A percentile compares a stretch with the other conserved stretches of the same genome.
These are phyloP conservation scores for Echinometra lucunter DNA, from an alignment of 53 echinoderm and acorn worm genomes.

Conservation along the genomic window DNA sequence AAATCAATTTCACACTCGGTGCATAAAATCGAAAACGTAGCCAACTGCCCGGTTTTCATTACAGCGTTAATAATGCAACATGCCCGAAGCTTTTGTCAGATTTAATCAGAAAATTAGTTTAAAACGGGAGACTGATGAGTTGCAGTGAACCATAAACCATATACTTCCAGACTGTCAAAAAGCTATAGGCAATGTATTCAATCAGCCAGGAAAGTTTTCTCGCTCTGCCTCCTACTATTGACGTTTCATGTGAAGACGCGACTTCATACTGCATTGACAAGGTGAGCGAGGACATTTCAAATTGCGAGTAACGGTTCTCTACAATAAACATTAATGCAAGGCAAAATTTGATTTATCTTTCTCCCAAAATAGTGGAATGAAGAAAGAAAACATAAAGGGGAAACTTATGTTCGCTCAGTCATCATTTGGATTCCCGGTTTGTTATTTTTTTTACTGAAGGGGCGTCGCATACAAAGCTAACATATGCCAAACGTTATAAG, in stretches of 20 bases:
- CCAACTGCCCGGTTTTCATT: background rate
- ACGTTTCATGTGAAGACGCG: background rate
- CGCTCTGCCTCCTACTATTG: background rate
- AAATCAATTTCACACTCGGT: background rate
- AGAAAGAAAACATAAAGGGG: no score
- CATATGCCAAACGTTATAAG: no score
- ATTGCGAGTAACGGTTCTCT: no score
- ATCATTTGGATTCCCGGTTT: no score
- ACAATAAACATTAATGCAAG: no score
- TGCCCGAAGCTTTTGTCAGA: constrained; percentile 3
- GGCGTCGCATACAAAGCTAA: no score
- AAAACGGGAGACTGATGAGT: background rate
- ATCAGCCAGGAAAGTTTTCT: background rate
- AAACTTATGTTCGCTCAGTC: no score
- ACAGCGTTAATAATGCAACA: background rate
- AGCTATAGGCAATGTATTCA: background rate
- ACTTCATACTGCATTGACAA: background rate
- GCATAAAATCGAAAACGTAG: background rate
- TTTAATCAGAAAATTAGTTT: constrained; percentile 28
- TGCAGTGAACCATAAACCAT: background rate
- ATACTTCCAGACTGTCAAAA: background rate
- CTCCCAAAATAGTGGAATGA: no score
- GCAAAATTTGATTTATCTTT: no score
- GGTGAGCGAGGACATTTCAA: no score
- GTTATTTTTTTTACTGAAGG: no score